Evolutionary conservation across 2,888 invertebrate species (phyloP).

Genomic region (Hypena proboscidalis): DNA sequence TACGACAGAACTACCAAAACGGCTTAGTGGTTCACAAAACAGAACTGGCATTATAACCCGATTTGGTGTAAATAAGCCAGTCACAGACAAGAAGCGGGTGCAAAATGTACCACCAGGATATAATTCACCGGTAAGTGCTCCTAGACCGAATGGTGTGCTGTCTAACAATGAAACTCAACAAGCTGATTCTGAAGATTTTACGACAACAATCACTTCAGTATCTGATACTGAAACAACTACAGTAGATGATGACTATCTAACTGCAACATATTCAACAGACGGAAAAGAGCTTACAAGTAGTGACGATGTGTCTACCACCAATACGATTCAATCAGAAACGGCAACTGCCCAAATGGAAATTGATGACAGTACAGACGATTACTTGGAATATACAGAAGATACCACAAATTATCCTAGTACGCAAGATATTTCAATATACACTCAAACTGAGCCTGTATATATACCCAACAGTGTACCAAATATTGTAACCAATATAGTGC

Average conservation of each 20-base stretch:
- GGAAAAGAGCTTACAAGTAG: conserved; percentile 45
- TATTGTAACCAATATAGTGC: conserved; percentile 34
- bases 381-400: conserved; percentile 65
- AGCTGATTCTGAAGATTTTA: conserved; percentile 53
- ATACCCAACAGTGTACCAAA: conserved; percentile 34
- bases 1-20: conserved; percentile 72
- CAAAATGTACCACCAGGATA: conserved; percentile 77
- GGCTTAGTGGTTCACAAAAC: conserved; percentile 56
- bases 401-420: conserved; percentile 64
- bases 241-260: conserved; percentile 69
- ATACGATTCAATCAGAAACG: conserved; percentile 58
- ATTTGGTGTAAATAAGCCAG: conserved; percentile 61
- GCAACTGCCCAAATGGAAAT: conserved; percentile 63
- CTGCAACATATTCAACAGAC: conserved; percentile 59
- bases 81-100: conserved; percentile 69
- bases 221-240: conserved; percentile 55
- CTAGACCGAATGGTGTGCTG: conserved; percentile 24
- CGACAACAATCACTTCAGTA: conserved; percentile 44
- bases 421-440: conserved; percentile 49
- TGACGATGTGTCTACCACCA: conserved; percentile 53
- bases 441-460: conserved; percentile 48
- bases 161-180: conserved; percentile 41
- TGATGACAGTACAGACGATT: conserved; percentile 70
- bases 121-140: conserved; percentile 44
- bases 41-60: conserved; percentile 64